A percentile compares a stretch with the other conserved stretches of the same genome.
Conservation (phyloP, 2,797 vertebrate genomes). For the Anisognathus igniventris region DNA sequence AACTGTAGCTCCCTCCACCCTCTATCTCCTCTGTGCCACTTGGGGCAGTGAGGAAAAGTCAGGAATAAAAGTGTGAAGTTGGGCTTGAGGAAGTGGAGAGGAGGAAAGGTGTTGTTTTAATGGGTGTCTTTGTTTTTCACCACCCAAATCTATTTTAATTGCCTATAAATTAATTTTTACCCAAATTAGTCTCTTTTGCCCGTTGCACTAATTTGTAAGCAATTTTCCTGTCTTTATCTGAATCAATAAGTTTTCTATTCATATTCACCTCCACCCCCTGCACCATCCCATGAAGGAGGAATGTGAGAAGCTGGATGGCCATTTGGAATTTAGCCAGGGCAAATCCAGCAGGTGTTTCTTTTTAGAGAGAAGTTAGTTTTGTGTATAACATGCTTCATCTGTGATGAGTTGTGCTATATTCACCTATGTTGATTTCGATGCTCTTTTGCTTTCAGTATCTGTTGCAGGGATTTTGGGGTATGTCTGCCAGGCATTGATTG, state of each 20-base stretch:
- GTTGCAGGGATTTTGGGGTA: background rate
- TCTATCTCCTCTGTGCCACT: background rate
- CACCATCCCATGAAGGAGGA: background rate
- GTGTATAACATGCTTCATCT: background rate
- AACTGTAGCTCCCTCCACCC: accelerated
- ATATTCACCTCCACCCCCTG: background rate
- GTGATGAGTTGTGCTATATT: background rate
- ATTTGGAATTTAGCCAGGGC: background rate
- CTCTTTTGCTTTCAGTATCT: background rate
- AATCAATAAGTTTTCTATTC: background rate
- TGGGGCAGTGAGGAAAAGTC: background rate
- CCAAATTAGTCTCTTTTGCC: background rate
- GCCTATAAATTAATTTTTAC: background rate
- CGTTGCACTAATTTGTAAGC: accelerated
- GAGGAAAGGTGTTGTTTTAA: background rate
- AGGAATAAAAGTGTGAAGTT: background rate
- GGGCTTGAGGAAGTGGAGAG: background rate
- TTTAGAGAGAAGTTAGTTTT: background rate
- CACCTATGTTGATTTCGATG: background rate
- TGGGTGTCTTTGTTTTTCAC: background rate
- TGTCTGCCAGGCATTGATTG: background rate
- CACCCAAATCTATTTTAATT: background rate
- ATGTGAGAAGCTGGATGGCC: background rate
- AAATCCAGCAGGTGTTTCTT: background rate
- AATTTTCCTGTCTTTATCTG: background rate